Percentiles rank a stretch among this genome's conserved stretches.
Evolutionary conservation across 1,140 invertebrate genomes (phyloP).

Genomic region (Nephila pilipes): DNA sequence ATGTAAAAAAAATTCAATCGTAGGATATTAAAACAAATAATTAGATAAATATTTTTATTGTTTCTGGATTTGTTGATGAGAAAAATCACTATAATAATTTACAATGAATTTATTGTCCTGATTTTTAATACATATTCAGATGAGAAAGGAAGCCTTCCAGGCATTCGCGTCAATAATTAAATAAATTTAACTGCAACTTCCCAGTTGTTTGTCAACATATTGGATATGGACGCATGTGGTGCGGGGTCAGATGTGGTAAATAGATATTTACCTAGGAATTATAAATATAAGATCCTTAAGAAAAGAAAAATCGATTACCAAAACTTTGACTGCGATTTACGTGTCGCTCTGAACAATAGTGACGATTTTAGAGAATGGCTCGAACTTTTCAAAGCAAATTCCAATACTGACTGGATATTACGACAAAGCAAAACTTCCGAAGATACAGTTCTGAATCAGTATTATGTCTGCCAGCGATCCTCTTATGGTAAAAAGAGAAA

Average conservation of each 20-base stretch:
- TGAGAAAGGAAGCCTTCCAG: too few relatives aligned
- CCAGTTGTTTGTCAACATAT: conserved; percentile 24
- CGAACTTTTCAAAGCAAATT: conserved; percentile 5
- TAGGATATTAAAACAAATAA: too few relatives aligned
- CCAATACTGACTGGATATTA: conserved; percentile 10
- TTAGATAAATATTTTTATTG: too few relatives aligned
- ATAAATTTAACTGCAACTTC: too few relatives aligned
- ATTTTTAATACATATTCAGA: too few relatives aligned
- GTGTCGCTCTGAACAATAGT: not conserved
- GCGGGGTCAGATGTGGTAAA: not conserved
- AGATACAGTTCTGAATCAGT: not conserved
- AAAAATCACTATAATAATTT: too few relatives aligned
- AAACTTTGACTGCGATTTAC: not conserved
- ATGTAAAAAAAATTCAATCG: too few relatives aligned
- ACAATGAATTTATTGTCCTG: too few relatives aligned
- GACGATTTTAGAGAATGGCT: not conserved
- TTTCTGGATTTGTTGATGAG: too few relatives aligned
- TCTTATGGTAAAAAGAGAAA: conserved; percentile 4
- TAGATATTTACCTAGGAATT: not conserved
- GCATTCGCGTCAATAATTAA: too few relatives aligned
- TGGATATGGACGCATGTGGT: conserved; percentile 4
- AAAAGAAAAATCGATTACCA: not conserved
- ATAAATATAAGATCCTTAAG: not conserved
- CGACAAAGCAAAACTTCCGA: not conserved
- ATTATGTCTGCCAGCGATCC: not conserved